These are phyloP conservation scores for Philhelius pedissequus DNA, from an alignment of 2,888 invertebrate species.

Conservation along the genomic window DNA sequence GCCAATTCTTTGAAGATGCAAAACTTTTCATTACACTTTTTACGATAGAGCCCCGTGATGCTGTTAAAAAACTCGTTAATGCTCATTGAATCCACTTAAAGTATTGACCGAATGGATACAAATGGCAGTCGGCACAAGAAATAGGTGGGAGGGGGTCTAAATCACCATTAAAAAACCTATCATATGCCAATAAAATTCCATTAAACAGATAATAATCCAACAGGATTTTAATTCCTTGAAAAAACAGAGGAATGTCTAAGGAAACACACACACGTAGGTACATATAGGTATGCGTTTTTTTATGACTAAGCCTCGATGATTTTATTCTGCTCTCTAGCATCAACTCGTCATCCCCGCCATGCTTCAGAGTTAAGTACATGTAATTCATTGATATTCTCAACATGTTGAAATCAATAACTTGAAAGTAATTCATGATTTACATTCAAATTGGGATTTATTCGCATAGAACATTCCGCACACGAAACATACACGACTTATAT, in stretches of 20 bases:
- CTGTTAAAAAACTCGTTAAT: slow-evolving; percentile 31
- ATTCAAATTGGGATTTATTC: slow-evolving; percentile 57
- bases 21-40: slow-evolving; percentile 23
- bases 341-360: neutral
- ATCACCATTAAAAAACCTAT: slow-evolving; percentile 44
- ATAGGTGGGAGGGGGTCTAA: neutral
- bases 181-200: slow-evolving; percentile 56
- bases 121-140: slow-evolving; percentile 12
- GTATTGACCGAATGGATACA: slow-evolving; percentile 14
- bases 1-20: neutral
- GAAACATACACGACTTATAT: neutral
- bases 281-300: neutral
- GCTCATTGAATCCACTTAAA: slow-evolving; percentile 40
- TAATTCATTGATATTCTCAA: slow-evolving; percentile 59
- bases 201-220: slow-evolving; percentile 58
- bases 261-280: neutral
- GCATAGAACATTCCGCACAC: slow-evolving; percentile 14
- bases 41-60: slow-evolving; percentile 5
- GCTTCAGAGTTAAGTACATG: neutral
- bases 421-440: slow-evolving; percentile 66
- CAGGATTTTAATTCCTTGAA: slow-evolving; percentile 25
- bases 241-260: neutral
- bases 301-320: slow-evolving; percentile 21
- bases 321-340: slow-evolving; percentile 37
- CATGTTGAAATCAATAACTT: slow-evolving; percentile 68